phyloP scores from a whole-genome alignment of 2,113 vertebrate species.

The Phyllopteryx taeniolatus region DNA sequence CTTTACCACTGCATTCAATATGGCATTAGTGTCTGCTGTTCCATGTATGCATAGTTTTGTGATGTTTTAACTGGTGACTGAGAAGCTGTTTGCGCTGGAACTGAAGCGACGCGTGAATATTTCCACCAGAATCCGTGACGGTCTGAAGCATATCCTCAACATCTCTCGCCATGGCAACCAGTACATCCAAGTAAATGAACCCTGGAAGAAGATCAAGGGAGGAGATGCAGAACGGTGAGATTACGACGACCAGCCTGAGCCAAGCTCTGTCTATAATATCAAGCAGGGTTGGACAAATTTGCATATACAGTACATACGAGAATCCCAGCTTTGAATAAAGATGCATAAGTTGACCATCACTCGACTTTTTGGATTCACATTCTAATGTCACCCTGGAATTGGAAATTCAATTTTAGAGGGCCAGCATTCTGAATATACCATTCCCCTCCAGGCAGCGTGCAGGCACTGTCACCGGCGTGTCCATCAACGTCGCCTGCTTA shows the following conservation, averaged over 20 bases:
- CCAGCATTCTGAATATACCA: neutral
- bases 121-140: constrained; percentile 86
- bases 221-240: constrained; percentile 77
- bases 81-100: neutral
- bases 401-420: neutral
- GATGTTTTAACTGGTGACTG: neutral
- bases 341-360: neutral
- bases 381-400: neutral
- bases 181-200: constrained; percentile 94
- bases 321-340: neutral
- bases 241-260: neutral
- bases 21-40: neutral
- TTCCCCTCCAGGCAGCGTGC: constrained; percentile 79
- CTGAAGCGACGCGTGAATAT: neutral
- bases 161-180: constrained; percentile 95
- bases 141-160: constrained; percentile 86
- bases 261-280: neutral
- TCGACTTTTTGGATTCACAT: neutral
- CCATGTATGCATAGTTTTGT: neutral
- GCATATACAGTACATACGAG: neutral
- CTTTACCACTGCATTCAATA: neutral
- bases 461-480: constrained; percentile 85
- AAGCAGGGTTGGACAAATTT: neutral
- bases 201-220: constrained; percentile 93
- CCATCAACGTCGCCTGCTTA: constrained; percentile 84